Evolutionary conservation across 2,113 vertebrate species (phyloP).

Genomic region (Theropithecus gelada): DNA sequence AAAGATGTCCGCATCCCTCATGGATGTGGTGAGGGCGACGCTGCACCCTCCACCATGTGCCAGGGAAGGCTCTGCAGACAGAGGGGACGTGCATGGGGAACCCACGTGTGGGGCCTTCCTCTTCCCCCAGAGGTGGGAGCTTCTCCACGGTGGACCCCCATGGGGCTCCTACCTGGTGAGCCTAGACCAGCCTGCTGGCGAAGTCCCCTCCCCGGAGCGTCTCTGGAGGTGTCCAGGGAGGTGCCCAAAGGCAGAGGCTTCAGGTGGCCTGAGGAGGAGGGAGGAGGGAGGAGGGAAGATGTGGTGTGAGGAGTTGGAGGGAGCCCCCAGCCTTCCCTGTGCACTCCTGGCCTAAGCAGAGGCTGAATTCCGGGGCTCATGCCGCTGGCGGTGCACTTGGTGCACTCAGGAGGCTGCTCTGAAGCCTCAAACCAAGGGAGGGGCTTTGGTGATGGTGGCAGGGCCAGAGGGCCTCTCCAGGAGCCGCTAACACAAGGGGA

Average conservation of each 20-base stretch:
- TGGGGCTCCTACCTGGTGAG: background rate
- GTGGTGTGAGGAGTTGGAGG: background rate
- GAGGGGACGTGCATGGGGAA: rapidly evolving
- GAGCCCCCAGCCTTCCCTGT: background rate
- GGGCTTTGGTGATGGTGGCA: background rate
- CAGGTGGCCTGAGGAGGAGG: background rate
- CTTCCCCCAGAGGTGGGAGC: background rate
- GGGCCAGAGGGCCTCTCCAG: background rate
- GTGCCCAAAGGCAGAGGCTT: background rate
- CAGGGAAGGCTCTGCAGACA: background rate
- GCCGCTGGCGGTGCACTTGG: rapidly evolving
- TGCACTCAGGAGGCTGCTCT: rapidly evolving
- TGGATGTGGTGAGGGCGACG: rapidly evolving
- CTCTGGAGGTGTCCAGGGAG: background rate
- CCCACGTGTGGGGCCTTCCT: background rate
- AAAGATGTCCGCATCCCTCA: rapidly evolving
- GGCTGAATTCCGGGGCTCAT: rapidly evolving
- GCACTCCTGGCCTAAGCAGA: rapidly evolving
- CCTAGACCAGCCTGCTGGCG: background rate
- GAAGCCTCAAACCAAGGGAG: background rate
- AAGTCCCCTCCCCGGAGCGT: background rate
- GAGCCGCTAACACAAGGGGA: background rate
- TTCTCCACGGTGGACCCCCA: no score
- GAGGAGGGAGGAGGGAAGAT: no score
- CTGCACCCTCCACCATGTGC: rapidly evolving